Conservation (phyloP, 2,113 vertebrate species). For the Crotophaga sulcirostris region DNA sequence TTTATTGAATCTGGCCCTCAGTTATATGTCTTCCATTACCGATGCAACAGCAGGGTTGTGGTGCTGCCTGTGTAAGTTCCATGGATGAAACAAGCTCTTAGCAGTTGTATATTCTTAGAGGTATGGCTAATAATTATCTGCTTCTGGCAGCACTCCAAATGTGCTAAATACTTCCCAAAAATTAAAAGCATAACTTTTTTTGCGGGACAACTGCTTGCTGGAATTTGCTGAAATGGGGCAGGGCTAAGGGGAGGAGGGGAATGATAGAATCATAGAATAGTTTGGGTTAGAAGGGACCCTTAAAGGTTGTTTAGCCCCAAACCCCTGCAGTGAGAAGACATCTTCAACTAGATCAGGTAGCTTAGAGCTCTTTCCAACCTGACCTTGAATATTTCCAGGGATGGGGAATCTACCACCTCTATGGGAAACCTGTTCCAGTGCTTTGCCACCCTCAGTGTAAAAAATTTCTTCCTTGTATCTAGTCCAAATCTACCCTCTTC, state of each 20-base stretch:
- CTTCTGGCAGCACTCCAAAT: background rate
- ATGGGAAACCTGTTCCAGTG: too few species aligned
- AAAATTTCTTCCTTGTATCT: too few species aligned
- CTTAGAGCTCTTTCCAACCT: too few species aligned
- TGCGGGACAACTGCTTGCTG: background rate
- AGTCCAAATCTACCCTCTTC: too few species aligned
- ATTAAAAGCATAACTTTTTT: background rate
- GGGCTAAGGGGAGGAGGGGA: background rate
- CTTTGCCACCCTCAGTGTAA: too few species aligned
- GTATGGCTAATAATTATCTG: background rate
- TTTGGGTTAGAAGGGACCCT: too few species aligned
- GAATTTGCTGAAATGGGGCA: background rate
- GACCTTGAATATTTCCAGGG: too few species aligned
- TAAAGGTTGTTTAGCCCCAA: too few species aligned
- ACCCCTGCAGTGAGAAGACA: too few species aligned
- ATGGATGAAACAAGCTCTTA: background rate
- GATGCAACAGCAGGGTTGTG: background rate
- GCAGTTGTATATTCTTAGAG: background rate
- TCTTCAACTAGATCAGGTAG: too few species aligned
- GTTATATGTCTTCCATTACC: background rate
- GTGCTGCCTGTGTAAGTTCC: background rate
- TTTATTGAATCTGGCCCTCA: background rate
- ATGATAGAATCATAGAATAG: too few species aligned
- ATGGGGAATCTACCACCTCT: too few species aligned
- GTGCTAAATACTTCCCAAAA: background rate